Conservation (phyloP, 2,888 invertebrate genomes). For the Sepiola atlantica region DNA sequence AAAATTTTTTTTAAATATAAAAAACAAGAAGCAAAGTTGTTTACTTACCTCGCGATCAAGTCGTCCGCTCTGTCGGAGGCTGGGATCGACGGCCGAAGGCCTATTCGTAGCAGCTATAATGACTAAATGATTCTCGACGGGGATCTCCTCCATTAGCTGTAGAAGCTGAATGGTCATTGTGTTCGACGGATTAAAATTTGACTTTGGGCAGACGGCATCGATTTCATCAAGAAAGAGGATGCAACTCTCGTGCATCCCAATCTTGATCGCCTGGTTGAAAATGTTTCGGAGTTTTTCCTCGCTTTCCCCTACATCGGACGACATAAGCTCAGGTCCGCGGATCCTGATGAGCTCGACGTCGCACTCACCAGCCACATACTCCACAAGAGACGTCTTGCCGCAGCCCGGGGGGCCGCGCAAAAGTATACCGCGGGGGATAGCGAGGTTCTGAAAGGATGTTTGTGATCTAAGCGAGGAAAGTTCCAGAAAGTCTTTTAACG, state of each 20-base stretch:
- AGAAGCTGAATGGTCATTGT: constrained; percentile 76
- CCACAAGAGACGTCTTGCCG: constrained; percentile 81
- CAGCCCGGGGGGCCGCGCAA: constrained; percentile 70
- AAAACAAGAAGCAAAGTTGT: neutral
- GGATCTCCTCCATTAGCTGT: constrained; percentile 76
- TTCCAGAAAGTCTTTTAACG: constrained; percentile 60
- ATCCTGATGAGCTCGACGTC: constrained; percentile 76
- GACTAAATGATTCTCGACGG: constrained; percentile 73
- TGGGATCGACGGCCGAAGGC: constrained; percentile 76
- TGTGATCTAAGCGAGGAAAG: constrained; percentile 54
- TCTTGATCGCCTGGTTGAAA: constrained; percentile 75
- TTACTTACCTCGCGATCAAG: constrained; percentile 78
- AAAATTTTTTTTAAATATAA: too few species aligned
- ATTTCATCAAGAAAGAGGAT: constrained; percentile 75
- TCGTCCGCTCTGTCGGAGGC: constrained; percentile 78
- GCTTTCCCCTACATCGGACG: constrained; percentile 78
- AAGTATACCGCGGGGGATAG: constrained; percentile 62
- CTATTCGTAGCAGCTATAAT: constrained; percentile 79
- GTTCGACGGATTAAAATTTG: constrained; percentile 67
- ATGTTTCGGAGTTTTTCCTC: constrained; percentile 76
- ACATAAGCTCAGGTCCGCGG: constrained; percentile 75
- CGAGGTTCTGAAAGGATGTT: constrained; percentile 52
- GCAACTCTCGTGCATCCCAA: constrained; percentile 73
- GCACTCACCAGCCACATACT: constrained; percentile 76
- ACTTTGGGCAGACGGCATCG: constrained; percentile 69